Evolutionary conservation across 2,113 vertebrate genomes (phyloP).

Genomic region (Lanius ludovicianus): DNA sequence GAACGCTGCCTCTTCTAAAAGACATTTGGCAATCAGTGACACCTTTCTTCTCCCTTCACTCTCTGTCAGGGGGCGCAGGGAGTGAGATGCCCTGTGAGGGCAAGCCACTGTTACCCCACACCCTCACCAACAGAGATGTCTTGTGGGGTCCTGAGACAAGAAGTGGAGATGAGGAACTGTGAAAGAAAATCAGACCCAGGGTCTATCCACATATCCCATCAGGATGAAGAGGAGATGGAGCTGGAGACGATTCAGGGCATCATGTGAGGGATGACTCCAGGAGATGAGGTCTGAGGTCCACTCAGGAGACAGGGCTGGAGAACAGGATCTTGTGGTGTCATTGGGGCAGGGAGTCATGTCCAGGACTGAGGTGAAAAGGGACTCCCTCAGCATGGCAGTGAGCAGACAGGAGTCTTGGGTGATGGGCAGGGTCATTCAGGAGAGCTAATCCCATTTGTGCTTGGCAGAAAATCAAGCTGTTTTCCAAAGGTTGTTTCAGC

Average conservation of each 20-base stretch:
- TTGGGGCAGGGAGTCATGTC: accelerated
- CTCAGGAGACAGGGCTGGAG: neutral
- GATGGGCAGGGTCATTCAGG: neutral
- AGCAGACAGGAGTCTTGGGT: accelerated
- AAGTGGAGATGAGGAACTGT: neutral
- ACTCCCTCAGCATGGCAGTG: accelerated
- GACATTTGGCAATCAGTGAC: neutral
- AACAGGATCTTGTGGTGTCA: neutral
- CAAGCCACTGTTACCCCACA: neutral
- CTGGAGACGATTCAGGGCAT: neutral
- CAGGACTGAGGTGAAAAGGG: neutral
- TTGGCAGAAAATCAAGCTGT: neutral
- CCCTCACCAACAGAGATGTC: accelerated
- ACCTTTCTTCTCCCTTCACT: neutral
- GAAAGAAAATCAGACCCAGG: accelerated
- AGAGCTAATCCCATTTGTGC: neutral
- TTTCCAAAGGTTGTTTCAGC: neutral
- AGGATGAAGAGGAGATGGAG: neutral
- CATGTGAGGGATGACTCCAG: neutral
- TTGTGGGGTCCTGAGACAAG: neutral
- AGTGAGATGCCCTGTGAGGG: accelerated
- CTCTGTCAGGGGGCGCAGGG: neutral
- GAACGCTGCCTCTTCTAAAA: neutral
- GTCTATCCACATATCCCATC: accelerated
- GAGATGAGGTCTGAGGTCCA: neutral